Base-by-base conservation (phyloP, 1,140 invertebrate genomes). In the Drosophila orosa region DNA sequence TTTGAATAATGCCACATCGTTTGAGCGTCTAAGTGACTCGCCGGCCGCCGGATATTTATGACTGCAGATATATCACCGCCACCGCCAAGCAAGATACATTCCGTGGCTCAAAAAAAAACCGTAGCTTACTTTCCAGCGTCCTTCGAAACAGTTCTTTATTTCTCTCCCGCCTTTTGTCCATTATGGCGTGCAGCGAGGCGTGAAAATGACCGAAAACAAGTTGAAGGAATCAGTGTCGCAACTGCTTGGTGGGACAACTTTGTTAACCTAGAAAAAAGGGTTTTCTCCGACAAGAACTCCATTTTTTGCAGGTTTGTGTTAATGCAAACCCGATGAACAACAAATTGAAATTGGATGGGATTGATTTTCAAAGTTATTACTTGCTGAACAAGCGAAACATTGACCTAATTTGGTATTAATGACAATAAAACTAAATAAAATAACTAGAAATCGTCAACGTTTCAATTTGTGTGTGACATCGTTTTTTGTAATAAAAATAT, bases 1-100 rank as follows among this genome's bases (percentile, higher is more conserved):
- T 82, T 87, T 86, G 62, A 86, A 76, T 82, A 78, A 86, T 86
- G 74, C 61, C 58, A 65, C 79, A 87, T 87, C 80, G 85, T 86
- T 87, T 82, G 47, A 48, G 44, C 59, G 62, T 73, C 77, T 86
- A 86, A 86, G 69, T 81, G 75, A 78, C 74, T 72, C 74, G 65
- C 66, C 47, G 31, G 45, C 40, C 42, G 27, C 22, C 31, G 47
- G 39, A 65, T 75, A 86, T 86, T 87, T 82, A 86, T 86, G 65
- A 40, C 44, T 25, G 35, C 8, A 77, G 48, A 83, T 84, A 68
- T 50, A 59, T 82, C 68, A 82, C 39, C 47, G 55, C 73, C 62
- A 71, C 27, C 39, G 48, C n/a, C 24, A 35, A 40, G 25, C 15
- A 25, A 10, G 25, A 52, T 45, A 55, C 19, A 39, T 7, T 15